Percentiles rank a stretch among this genome's conserved stretches.
Evolutionary conservation across 2,888 invertebrate genomes (phyloP).

Genomic region (Diadegma fenestrale): DNA sequence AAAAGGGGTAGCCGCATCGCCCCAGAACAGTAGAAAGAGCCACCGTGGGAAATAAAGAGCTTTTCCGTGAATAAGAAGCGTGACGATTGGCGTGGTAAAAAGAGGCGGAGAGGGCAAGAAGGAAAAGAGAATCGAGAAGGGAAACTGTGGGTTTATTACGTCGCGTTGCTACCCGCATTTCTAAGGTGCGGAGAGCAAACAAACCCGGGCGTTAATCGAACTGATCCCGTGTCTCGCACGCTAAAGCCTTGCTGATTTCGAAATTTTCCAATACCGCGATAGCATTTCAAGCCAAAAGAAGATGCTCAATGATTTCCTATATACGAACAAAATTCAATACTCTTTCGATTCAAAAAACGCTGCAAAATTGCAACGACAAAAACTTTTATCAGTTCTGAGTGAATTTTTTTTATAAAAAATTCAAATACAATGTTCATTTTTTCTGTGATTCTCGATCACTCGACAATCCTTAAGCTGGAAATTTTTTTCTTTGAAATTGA

Average conservation of each 20-base stretch:
- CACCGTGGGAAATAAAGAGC: slow-evolving; percentile 11
- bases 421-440: neutral
- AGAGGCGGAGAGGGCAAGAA: slow-evolving; percentile 1
- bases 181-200: slow-evolving; percentile 35
- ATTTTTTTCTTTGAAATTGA: too few species aligned
- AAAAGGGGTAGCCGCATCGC: slow-evolving; percentile 13
- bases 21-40: slow-evolving; percentile 13
- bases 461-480: too few species aligned
- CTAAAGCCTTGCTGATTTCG: slow-evolving; percentile 49
- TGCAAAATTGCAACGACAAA: neutral
- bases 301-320: slow-evolving; percentile 11
- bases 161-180: slow-evolving; percentile 59
- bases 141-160: slow-evolving; percentile 52
- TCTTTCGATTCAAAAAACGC: neutral
- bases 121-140: slow-evolving; percentile 30
- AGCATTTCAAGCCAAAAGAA: slow-evolving; percentile 12
- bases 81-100: slow-evolving; percentile 31
- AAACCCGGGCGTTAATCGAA: slow-evolving; percentile 60
- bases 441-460: neutral
- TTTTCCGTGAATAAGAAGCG: slow-evolving; percentile 16
- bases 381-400: neutral
- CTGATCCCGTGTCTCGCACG: slow-evolving; percentile 27
- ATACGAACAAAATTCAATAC: slow-evolving; percentile 23
- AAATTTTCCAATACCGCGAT: slow-evolving; percentile 43
- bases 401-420: neutral